phyloP scores from a whole-genome alignment of 2,113 vertebrate species.

The Scomber japonicus region DNA sequence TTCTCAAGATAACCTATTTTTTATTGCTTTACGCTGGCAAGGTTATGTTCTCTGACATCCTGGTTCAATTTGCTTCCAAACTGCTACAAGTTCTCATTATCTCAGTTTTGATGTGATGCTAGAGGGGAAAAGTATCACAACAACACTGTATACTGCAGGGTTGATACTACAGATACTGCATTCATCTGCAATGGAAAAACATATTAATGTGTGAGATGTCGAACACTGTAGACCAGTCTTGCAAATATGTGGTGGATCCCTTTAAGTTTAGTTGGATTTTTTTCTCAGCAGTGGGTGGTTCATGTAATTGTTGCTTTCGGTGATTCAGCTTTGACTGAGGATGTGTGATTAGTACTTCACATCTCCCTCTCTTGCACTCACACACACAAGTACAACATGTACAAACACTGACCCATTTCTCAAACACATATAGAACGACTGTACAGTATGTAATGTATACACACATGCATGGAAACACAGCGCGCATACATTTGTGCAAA shows the following conservation, averaged over 20 bases:
- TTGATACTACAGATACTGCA: neutral
- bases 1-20: slow-evolving; percentile 21
- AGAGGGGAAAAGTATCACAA: slow-evolving; percentile 3
- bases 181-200: neutral
- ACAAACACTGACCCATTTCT: neutral
- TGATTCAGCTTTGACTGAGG: neutral
- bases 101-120: slow-evolving; percentile 1
- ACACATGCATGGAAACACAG: neutral
- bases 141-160: neutral
- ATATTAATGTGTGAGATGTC: neutral
- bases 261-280: neutral
- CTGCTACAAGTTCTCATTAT: slow-evolving; percentile 29
- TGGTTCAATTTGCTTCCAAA: slow-evolving; percentile 35
- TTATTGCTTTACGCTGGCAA: slow-evolving; percentile 21
- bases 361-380: neutral
- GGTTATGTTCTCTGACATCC: slow-evolving; percentile 34
- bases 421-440: neutral
- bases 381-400: slow-evolving; percentile 9
- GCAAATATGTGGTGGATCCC: neutral
- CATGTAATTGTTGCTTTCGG: neutral
- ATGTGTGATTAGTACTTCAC: neutral
- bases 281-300: neutral
- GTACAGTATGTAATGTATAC: neutral
- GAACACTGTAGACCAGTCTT: neutral
- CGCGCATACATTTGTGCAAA: neutral